A percentile compares a stretch with the other conserved stretches of the same genome.
Conservation (phyloP, 92 coral and sea anemone genomes). For the Diadumene lineata region DNA sequence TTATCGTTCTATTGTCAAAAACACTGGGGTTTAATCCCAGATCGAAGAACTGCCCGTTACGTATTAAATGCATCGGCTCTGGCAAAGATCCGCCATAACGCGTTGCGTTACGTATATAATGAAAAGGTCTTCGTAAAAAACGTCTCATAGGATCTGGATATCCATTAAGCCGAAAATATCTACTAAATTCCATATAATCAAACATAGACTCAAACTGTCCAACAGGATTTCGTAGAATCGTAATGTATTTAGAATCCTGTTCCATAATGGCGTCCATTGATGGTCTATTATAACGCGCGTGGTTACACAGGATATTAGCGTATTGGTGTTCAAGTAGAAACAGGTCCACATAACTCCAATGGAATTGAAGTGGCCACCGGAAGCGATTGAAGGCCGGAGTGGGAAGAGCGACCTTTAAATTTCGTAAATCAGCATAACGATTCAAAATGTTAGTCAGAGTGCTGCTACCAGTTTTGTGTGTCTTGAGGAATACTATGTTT, state of each 20-base stretch:
- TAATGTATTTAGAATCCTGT: constrained; percentile 73
- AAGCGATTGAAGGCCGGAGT: constrained; percentile 61
- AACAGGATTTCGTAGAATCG: constrained; percentile 87
- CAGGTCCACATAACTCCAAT: constrained; percentile 85
- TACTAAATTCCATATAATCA: constrained; percentile 84
- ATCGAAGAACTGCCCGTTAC: constrained; percentile 95
- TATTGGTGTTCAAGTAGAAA: constrained; percentile 80
- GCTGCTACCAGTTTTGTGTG: constrained; percentile 97
- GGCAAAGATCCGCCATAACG: constrained; percentile 45
- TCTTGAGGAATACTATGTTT: constrained; percentile 82
- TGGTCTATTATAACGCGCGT: constrained; percentile 81
- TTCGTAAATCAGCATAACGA: constrained; percentile 91
- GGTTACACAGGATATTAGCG: constrained; percentile 86
- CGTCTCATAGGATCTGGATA: constrained; percentile 64
- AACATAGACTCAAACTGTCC: constrained; percentile 91
- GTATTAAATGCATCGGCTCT: constrained; percentile 69
- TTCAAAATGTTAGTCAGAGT: constrained; percentile 92
- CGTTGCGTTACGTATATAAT: constrained; percentile 51
- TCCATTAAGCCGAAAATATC: constrained; percentile 45
- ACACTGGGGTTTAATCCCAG: constrained; percentile 66
- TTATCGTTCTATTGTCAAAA: constrained; percentile 53
- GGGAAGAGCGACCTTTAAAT: constrained; percentile 82
- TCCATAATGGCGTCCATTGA: constrained; percentile 83
- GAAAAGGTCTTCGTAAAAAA: constrained; percentile 68
- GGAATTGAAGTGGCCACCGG: constrained; percentile 88